These are phyloP conservation scores for Panulirus ornatus DNA, from an alignment of 1,140 invertebrate genomes.

Conservation along the genomic window DNA sequence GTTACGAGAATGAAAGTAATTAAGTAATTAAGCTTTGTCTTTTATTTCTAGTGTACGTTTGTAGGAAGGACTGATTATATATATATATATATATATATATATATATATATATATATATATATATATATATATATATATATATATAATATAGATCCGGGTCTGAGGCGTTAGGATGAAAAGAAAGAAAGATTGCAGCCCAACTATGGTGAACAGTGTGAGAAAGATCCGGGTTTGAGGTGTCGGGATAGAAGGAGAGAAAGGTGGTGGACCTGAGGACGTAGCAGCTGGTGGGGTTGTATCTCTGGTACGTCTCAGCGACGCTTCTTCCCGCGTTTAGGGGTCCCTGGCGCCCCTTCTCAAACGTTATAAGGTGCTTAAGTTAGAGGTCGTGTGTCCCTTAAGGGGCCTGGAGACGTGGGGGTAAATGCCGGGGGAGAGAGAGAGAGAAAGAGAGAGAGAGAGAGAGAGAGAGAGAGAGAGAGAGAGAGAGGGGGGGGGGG, in stretches of 20 bases:
- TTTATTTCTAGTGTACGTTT: constrained; percentile 20
- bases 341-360: neutral
- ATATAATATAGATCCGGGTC: no score
- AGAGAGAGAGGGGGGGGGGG: neutral
- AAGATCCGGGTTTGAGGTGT: no score
- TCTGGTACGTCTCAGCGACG: neutral
- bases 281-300: neutral
- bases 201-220: no score
- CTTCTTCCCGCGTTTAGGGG: neutral
- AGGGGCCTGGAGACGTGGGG: neutral
- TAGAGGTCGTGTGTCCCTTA: neutral
- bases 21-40: constrained; percentile 20
- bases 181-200: no score
- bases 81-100: constrained; percentile 17
- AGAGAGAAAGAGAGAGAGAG: neutral
- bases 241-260: neutral
- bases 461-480: neutral
- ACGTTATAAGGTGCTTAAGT: constrained; percentile 27
- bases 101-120: constrained; percentile 27
- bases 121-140: neutral
- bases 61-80: constrained; percentile 2
- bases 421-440: constrained; percentile 2
- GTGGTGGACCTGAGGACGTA: neutral
- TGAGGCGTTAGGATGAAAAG: no score
- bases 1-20: constrained; percentile 30